Evolutionary conservation across 2,113 vertebrate species (phyloP), one percentile per base, ranked within the genome.

Genomic region (Istiophorus platypterus): DNA sequence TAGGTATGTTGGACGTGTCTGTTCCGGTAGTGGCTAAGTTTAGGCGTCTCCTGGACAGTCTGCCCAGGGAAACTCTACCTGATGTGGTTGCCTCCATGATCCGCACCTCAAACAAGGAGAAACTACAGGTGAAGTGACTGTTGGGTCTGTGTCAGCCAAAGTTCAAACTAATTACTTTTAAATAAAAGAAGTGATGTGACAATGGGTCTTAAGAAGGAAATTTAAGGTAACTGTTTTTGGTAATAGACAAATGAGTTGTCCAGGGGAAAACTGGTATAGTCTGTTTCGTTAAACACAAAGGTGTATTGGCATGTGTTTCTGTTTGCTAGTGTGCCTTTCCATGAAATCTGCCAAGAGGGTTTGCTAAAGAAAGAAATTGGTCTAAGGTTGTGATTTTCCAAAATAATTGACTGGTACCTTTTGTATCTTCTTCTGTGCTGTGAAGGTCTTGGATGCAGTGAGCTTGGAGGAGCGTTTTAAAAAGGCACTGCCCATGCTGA

Each of bases 1-100:
- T 99, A n/a, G 97, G 97, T 76, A 97, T 99, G 97, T 87, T 99
- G 91, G 98, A 99, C 87, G 96, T 97, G 94, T 99, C 98, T 0
- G 96, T 99, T 42, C 98, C 98, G 15, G 97, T 97, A 1, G 98
- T 99, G 0, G 97, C 97, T 15, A 99, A 99, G 88, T 94, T 99
- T 80, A 94, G 97, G 39, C 96, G 95, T 12, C 95, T 99, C 58
- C 73, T 99, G 91, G 97, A 99, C 92, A 98, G 94, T 73, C 95
- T 99, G 54, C 98, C 98, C 5, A 94, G 95, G 67, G 98, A 99
- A 90, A 96, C 97, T 5, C 92, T 99, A 5, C 98, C 98, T 1
- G 98, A 99, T 47, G 96, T 99, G 27, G 91, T 99, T 20, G 96
- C 97, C 2, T 96, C 98, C 0, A 99, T 99, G 93, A 99, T 99